A percentile compares a stretch with the other conserved stretches of the same genome.
Evolutionary conservation across 2,113 vertebrate genomes (phyloP).

Genomic region (Sialia sialis): DNA sequence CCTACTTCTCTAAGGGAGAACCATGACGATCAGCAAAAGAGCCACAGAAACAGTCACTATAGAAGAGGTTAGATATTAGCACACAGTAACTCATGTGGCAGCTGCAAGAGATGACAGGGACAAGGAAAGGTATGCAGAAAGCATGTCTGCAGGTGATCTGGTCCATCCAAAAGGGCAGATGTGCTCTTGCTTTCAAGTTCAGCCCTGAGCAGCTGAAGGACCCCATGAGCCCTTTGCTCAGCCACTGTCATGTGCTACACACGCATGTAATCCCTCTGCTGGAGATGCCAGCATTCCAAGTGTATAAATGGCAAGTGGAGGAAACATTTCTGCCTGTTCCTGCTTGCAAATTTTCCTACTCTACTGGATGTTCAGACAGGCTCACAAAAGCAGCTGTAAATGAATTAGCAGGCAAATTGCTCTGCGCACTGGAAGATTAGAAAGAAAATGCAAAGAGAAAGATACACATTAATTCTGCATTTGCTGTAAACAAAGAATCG

Average conservation of each 20-base stretch:
- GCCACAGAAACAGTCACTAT: neutral
- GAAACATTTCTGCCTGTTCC: neutral
- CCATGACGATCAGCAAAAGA: neutral
- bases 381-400: neutral
- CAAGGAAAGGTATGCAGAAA: neutral
- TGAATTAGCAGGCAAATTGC: neutral
- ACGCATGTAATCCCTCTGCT: neutral
- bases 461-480: neutral
- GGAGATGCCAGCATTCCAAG: neutral
- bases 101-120: neutral
- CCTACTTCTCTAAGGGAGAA: neutral
- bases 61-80: neutral
- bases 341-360: neutral
- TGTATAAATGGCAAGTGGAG: neutral
- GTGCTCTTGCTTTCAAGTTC: neutral
- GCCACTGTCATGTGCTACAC: neutral
- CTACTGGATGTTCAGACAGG: neutral
- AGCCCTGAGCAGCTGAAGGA: neutral
- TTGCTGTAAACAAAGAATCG: neutral
- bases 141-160: neutral
- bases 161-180: neutral
- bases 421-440: neutral
- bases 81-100: neutral
- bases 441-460: neutral
- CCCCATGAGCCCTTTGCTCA: neutral